Evolutionary conservation across 1,140 invertebrate genomes (phyloP), one percentile per base, ranked within the genome.

Genomic region (Hydropsyche tenuis): DNA sequence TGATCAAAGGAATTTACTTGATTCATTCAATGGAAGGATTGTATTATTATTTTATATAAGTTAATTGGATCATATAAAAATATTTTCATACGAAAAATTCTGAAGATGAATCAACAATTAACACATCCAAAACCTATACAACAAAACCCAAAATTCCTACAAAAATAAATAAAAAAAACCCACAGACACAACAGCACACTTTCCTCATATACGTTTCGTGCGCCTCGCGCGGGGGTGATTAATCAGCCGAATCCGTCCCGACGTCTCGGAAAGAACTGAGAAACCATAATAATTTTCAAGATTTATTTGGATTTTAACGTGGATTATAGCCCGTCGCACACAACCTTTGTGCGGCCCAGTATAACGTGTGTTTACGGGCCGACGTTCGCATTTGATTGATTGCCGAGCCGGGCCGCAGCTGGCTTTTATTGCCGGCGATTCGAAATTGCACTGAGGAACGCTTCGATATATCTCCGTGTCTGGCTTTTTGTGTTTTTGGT

Each of bases 261-360:
- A 70, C 68, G 68, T 70, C 68, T 70, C 48, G 68, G 43, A 70
- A 70, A 70, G 68, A 51, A 42, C 68, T 70, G 18, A 46, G 68
- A 70, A 70, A 70, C 68, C 68, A 70, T 70, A 70, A 70, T 70
- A 70, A 70, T 70, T 70, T 70, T 70, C 68, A 70, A 70, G 68
- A 70, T 70, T 70, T 70, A 70, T 70, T 70, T 70, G 68, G 68
- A 70, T 70, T 70, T 70, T 70, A 56, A 70, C 48, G 23, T 70
- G 68, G 68, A 70, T 70, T 70, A 70, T 70, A 70, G 46, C 48
- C 68, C 46, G 68, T 37, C 30, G 30, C 30, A 4, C 9, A 37
- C 68, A 70, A 70, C 68, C 68, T 70, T 70, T 70, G 68, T 70
- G 51, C 27, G 68, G 48, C 51, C 16, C 30, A 9, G 30, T 9